These are phyloP conservation scores for Loripinus fragilis DNA, from an alignment of 2,888 invertebrate species.

Conservation along the genomic window DNA sequence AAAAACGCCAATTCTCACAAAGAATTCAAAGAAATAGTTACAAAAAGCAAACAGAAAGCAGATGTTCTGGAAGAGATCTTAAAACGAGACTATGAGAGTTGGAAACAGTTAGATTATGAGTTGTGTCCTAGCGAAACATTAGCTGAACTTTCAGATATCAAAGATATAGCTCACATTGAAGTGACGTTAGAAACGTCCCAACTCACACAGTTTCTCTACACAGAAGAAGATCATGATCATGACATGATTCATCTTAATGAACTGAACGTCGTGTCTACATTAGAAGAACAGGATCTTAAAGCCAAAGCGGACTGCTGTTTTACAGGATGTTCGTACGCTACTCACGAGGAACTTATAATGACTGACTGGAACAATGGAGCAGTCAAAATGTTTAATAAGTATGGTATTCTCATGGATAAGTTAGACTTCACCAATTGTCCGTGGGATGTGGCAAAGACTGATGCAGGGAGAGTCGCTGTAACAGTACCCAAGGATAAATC, in stretches of 20 bases:
- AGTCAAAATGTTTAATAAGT: constrained; percentile 47
- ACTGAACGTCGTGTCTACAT: not conserved
- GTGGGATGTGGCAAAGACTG: constrained; percentile 46
- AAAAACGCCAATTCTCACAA: constrained; percentile 32
- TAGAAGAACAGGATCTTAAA: not conserved
- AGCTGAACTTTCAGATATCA: not conserved
- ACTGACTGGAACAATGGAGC: constrained; percentile 51
- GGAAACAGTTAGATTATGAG: not conserved
- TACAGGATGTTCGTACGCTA: constrained; percentile 53
- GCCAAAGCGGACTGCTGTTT: constrained; percentile 33
- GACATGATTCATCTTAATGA: not conserved
- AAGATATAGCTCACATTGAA: constrained; percentile 20
- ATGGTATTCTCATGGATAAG: constrained; percentile 43
- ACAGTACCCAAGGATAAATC: constrained; percentile 49
- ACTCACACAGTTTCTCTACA: constrained; percentile 47
- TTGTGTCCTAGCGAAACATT: not conserved
- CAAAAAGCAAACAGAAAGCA: not conserved
- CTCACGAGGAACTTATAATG: constrained; percentile 41
- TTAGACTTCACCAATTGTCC: constrained; percentile 44
- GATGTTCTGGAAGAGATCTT: constrained; percentile 16
- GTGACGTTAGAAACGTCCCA: constrained; percentile 14
- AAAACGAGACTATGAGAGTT: not conserved
- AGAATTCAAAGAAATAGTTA: constrained; percentile 29
- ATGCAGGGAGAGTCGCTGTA: constrained; percentile 40
- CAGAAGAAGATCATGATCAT: not conserved